Base-by-base conservation (phyloP, 1,140 invertebrate species). In the Episyrphus balteatus region DNA sequence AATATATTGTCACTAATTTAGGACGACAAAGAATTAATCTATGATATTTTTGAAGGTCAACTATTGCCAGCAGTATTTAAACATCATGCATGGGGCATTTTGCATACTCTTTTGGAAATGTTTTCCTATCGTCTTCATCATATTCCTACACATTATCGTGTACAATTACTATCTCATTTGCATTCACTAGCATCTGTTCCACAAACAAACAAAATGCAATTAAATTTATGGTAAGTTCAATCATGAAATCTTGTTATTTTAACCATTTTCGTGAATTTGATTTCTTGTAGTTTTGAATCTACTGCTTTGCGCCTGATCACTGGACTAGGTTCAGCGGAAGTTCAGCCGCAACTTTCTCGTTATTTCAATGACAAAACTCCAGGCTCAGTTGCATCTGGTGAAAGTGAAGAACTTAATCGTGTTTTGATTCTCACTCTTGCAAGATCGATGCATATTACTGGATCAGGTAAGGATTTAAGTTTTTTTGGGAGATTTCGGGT, bases 91-190 rank as follows among this genome's bases (percentile, higher is more conserved):
- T 94, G 92, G 90, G 89, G 88, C 26, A 95, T 92, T 42, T 73
- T 97, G 6, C 92, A 97, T 61, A 95, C 91, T 0, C 69, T 97
- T 18, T 70, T 97, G 51, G 93, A 98, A 69, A 96, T 97, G 91
- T 96, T 96, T 64, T 92, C 87, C 45, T 96, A 95, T 63, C 75
- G 93, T 41, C 83, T 97, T 70, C 92, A 96, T 68, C 93, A 97
- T 67, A 93, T 95, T 54, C 92, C 94, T 55, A 88, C 92, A 0
- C 90, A 95, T 68, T 97, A 96, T 65, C 75, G 92, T 43, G 84
- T 96, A 0, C 92, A 95, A 61, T 73, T 97, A 7, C 69, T 97
- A 3, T 88, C 87, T 13, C 85, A 94, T 68, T 77, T 96, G 18
- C 86, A 95, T 60, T 88, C 83, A 32, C 72, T 96, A 21, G 86